Conservation (phyloP, 1,140 invertebrate genomes). For the Trichonephila inaurata region DNA sequence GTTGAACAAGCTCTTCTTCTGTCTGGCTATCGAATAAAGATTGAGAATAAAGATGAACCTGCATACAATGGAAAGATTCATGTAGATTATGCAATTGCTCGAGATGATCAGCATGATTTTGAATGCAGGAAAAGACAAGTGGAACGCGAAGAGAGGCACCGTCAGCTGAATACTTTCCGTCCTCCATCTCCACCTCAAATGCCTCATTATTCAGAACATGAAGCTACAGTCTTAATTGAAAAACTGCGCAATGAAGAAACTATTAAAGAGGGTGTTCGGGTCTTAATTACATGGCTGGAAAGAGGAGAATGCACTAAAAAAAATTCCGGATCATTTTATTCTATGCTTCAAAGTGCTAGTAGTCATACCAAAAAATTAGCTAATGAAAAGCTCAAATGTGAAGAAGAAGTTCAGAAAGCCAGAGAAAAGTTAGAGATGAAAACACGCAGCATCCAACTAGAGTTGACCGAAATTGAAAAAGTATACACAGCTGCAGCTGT, state of each 20-base stretch:
- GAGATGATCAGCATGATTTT: conserved; percentile 95
- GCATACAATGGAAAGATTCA: conserved; percentile 93
- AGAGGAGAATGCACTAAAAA: conserved; percentile 94
- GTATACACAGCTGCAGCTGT: conserved; percentile 95
- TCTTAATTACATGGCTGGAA: conserved; percentile 94
- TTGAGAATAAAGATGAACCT: conserved; percentile 89
- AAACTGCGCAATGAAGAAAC: conserved; percentile 87
- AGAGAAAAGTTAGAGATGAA: conserved; percentile 90
- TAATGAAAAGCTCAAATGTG: conserved; percentile 90
- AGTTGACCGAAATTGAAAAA: conserved; percentile 98
- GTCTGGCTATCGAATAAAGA: conserved; percentile 95
- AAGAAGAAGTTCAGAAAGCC: conserved; percentile 91
- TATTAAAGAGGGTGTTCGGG: conserved; percentile 84
- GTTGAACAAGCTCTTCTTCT: conserved; percentile 94
- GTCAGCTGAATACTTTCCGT: conserved; percentile 79
- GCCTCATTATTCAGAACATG: conserved; percentile 91
- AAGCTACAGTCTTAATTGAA: conserved; percentile 89
- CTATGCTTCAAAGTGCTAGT: conserved; percentile 96
- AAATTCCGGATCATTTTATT: conserved; percentile 94
- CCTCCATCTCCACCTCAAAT: conserved; percentile 87
- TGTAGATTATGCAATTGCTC: conserved; percentile 95
- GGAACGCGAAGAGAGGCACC: conserved; percentile 90
- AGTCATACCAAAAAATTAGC: conserved; percentile 92
- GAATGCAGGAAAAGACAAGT: conserved; percentile 90
- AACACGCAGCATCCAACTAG: conserved; percentile 89